Evolutionary conservation across 92 coral and sea anemone genomes (phyloP), one percentile per base, ranked within the genome.

Genomic region (Porites rus): DNA sequence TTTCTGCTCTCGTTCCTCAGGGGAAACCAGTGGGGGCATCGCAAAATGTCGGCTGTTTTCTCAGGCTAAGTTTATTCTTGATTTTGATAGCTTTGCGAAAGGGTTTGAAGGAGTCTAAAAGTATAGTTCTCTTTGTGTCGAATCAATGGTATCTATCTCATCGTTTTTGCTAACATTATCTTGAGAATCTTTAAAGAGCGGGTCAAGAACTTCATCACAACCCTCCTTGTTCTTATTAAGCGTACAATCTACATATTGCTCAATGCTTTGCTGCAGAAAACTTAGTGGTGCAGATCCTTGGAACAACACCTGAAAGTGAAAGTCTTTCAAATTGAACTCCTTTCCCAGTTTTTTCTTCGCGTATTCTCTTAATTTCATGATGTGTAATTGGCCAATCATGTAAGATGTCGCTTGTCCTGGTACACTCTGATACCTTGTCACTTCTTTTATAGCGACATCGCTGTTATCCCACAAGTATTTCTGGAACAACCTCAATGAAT

Each of bases 331-430:
- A 74, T 80, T 88, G 76, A 96, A 96, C 6, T 72, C 88, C 14
- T 78, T 73, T 21, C 93, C 92, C 22, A 96, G 91, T 17, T 85
- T 85, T 21, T 85, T 82, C 74, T 81, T 74, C 6, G 95, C 92
- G 64, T 86, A 89, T 38, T 92, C 81, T 76, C 98, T 95, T 24
- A 96, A 85, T 89, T 92, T 89, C 51, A 84, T 86, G 77, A 97
- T 78, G 13, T 90, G 95, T 58, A 93, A 76, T 68, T 93, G 99
- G 19, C 99, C 99, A 51, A 93, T 85, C 93, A 92, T 97, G 90
- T 97, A 97, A 31, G 99, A 84, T 10, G 94, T 92, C 13, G 99
- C 99, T 54, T 97, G 99, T 19, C 99, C 99, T 2, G 94, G 94
- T 58, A 71, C 91, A 74, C 97, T 95, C 76, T 97, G 99, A 69